Base-by-base conservation (phyloP, 2,113 vertebrate species). In the Leptocoma aspasia region DNA sequence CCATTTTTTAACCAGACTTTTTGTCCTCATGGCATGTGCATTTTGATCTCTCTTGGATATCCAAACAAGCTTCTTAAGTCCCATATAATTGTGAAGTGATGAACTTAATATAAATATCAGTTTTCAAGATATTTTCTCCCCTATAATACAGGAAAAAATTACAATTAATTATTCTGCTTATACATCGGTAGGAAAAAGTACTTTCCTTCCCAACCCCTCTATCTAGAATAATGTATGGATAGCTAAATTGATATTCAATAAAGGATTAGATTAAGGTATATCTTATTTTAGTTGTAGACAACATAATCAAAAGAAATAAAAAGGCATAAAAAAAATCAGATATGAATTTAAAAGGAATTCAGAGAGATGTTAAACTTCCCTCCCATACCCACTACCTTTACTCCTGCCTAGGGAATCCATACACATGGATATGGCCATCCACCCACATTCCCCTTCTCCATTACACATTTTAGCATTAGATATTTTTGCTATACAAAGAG, bases 141-240 rank as follows among this genome's bases (percentile, higher is more conserved):
- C 13, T 65, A 33, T 27, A 73, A 71, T 31, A 24, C 12, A 66
- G 28, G 52, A 90, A 41, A 92, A 14, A 45, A 14, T 56, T 66
- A 18, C 6, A 65, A 37, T 44, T 60, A 17, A 13, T 12, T 47
- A 9, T 42, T 83, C 30, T 77, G 2, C 17, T 56, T 77, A 54
- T 20, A 35, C 3, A 11, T 50, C 17, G 41, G 11, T 23, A 78
- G 11, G 52, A 75, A 28, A 12, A 68, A 50, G 7, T 39, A 26
- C 7, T 20, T 69, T 4, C 2, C 2, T 71, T 63, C 15, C 15
- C 8, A 2, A 10, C 5, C 16, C 2, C 9, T 66, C 2, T 33
- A 56, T 59, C 7, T 59, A 45, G 16, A 77, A 44, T 60, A 72
- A 60, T 12, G 33, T n/a, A 31, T 35, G 15, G 11, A 33, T 12